Conservation (phyloP, 2,113 vertebrate species). For the Gulo gulo region DNA sequence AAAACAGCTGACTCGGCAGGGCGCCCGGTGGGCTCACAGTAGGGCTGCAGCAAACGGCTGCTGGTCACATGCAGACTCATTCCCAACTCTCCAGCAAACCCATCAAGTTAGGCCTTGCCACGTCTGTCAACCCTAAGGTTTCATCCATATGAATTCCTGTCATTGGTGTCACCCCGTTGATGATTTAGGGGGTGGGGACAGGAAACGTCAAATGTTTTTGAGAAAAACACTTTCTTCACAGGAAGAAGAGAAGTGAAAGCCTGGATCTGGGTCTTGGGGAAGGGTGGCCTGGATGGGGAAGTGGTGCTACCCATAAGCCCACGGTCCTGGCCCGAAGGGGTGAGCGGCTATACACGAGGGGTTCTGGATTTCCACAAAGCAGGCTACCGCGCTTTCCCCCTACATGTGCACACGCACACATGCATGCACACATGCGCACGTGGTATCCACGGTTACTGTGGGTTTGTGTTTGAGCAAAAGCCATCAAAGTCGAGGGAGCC, state of each 20-base stretch:
- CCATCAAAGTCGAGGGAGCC: neutral
- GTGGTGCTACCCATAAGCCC: neutral
- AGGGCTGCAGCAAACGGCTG: neutral
- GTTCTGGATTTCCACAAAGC: neutral
- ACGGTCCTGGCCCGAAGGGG: neutral
- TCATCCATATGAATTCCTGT: neutral
- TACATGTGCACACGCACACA: neutral
- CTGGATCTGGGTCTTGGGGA: neutral
- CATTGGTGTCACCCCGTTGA: neutral
- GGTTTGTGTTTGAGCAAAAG: neutral
- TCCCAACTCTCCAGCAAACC: neutral
- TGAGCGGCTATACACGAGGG: neutral
- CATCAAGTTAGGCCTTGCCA: neutral
- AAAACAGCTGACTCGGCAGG: neutral
- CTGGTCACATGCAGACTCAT: neutral
- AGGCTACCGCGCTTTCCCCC: neutral
- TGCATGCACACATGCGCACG: neutral
- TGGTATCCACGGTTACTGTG: neutral
- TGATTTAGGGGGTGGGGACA: neutral
- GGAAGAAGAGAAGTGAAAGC: conserved; percentile 26
- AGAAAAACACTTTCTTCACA: conserved; percentile 32
- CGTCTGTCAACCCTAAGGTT: neutral
- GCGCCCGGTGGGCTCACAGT: neutral
- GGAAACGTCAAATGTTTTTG: neutral
- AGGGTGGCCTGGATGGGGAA: neutral